Evolutionary conservation across 2,797 vertebrate species (phyloP), one percentile per base, ranked within the genome.

Genomic region (Pempheris klunzingeri): DNA sequence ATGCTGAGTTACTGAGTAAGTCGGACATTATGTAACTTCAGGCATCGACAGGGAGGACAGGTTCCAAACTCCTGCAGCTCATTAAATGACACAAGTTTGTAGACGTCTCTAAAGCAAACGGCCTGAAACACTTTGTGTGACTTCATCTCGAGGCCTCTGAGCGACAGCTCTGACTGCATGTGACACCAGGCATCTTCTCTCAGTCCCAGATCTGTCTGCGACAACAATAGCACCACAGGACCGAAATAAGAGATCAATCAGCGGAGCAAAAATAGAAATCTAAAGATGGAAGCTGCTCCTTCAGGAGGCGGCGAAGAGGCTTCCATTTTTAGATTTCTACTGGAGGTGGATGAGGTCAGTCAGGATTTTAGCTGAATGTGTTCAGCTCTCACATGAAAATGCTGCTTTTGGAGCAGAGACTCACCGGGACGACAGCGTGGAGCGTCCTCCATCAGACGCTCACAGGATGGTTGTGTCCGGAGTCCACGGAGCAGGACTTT

Each of bases 401-500:
- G 7, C 54, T 26, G 24, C 15, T 5, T 28, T 44, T 2, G 4
- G n/a, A 68, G 15, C 6, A 38, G 43, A 54, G 39, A 90, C 91
- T 92, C 91, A 88, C 86, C 79, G 28, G 28, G 53, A 18, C 39
- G 58, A 46, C 44, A 4, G 57, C 14, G 72, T 58, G 77, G 80
- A 57, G 58, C 34, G 87, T 83, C 82, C 87, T 88, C 89, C 90
- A 89, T 92, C 72, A 86, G 90, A 82, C 2, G 18, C 63, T 73
- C 41, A 9, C 64, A 34, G 53, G 62, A 28, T 74, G 62, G 78
- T 20, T 52, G 81, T 57, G 77, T 91, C 74, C 88, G 88, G 55
- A 87, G 91, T 90, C 83, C 85, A 79, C 52, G 4, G 13, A 38
- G 39, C 41, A 55, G 87, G 90, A 93, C 92, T 93, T 94, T 87